Percentiles rank a stretch among this genome's conserved stretches.
Evolutionary conservation across 2,888 invertebrate genomes (phyloP).

Genomic region (Limnephilus marmoratus): DNA sequence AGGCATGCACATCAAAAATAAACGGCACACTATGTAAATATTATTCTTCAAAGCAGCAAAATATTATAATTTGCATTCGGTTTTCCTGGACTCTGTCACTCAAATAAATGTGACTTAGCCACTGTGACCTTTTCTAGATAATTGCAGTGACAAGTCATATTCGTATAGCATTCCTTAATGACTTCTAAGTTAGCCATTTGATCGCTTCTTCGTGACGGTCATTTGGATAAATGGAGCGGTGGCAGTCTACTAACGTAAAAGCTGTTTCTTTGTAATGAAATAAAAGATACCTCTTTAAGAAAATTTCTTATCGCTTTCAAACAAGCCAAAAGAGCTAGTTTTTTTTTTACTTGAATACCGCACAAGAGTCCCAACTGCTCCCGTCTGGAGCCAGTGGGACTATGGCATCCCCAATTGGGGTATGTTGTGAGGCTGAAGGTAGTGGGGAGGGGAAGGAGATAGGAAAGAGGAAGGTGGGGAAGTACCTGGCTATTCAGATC

Average conservation of each 20-base stretch:
- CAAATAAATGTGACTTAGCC: background rate
- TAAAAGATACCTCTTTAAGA: background rate
- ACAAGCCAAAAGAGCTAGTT: too few species aligned
- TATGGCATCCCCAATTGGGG: too few species aligned
- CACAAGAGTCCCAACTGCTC: too few species aligned
- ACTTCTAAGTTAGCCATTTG: background rate
- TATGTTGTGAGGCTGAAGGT: too few species aligned
- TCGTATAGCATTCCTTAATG: background rate
- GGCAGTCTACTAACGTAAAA: background rate
- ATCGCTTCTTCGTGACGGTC: background rate
- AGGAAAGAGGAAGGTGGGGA: too few species aligned
- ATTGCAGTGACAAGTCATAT: background rate
- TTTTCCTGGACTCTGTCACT: background rate
- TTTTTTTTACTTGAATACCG: too few species aligned
- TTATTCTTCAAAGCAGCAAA: background rate
- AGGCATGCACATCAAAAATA: background rate
- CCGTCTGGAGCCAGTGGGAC: too few species aligned
- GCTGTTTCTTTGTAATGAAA: background rate
- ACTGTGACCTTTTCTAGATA: background rate
- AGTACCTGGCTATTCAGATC: too few species aligned
- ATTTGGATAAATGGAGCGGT: background rate
- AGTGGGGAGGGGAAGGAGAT: too few species aligned
- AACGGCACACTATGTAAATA: background rate
- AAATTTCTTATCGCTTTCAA: background rate
- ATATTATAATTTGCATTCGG: background rate